Conservation (phyloP, 2,113 vertebrate species). For the Hippocampus abdominalis region DNA sequence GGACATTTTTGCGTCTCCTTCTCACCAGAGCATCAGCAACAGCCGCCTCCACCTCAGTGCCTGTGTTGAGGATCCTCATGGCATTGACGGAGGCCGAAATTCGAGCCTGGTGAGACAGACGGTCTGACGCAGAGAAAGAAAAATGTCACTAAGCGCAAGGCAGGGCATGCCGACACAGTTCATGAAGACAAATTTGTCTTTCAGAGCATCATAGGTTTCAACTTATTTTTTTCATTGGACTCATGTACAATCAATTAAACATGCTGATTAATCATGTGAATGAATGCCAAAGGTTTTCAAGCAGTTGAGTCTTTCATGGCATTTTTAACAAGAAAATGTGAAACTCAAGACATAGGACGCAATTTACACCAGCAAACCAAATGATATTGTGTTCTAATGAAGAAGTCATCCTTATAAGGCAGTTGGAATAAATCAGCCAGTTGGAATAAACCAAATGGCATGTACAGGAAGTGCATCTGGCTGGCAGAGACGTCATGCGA, state of each 20-base stretch:
- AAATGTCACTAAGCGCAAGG: neutral
- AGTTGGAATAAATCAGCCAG: neutral
- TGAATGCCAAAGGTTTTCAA: neutral
- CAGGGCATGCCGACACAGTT: neutral
- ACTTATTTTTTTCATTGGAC: neutral
- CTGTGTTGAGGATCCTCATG: conserved; percentile 90
- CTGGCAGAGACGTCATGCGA: conserved; percentile 30
- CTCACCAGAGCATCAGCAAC: conserved; percentile 90
- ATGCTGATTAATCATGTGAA: neutral
- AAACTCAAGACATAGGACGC: neutral
- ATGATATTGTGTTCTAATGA: neutral
- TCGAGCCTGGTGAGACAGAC: conserved; percentile 77
- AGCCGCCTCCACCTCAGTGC: conserved; percentile 88
- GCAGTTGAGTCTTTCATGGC: neutral
- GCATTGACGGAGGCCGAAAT: conserved; percentile 88
- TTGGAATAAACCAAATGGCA: neutral
- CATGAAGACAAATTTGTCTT: neutral
- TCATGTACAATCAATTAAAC: neutral
- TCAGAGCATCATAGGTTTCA: neutral
- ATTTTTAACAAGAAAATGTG: neutral
- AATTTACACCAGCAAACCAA: neutral
- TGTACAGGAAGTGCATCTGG: neutral
- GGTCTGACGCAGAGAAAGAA: conserved; percentile 63
- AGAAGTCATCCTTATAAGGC: neutral
- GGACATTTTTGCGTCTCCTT: neutral